These are phyloP conservation scores for Xiphorhynchus erythropygius DNA, from an alignment of 2,797 vertebrate species.

Conservation along the genomic window DNA sequence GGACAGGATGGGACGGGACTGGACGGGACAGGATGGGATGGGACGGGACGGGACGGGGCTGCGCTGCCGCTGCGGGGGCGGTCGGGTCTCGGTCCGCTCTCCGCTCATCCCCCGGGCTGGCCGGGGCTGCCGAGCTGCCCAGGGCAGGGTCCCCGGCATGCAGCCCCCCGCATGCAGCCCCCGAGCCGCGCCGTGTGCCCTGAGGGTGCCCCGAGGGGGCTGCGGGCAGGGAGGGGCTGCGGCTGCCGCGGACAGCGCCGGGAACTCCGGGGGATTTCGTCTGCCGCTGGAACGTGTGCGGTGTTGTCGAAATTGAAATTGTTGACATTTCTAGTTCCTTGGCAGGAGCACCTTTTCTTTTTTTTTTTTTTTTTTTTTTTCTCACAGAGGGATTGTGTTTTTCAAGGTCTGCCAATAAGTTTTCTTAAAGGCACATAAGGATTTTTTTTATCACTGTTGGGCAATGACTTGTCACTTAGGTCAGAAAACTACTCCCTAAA, in stretches of 20 bases:
- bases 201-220: not conserved
- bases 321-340: not conserved
- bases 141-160: not conserved
- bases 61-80: not conserved
- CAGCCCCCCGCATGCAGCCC: not conserved
- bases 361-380: too few relatives aligned
- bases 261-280: too few relatives aligned
- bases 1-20: not conserved
- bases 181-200: rapidly evolving
- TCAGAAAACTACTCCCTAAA: not conserved
- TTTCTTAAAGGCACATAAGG: not conserved
- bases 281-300: not conserved
- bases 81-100: not conserved
- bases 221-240: too few relatives aligned
- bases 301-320: not conserved
- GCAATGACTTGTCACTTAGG: not conserved
- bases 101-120: too few relatives aligned
- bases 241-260: not conserved
- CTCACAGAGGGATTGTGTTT: not conserved
- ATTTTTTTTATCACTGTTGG: not conserved
- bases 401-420: not conserved
- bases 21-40: not conserved
- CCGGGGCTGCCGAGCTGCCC: rapidly evolving
- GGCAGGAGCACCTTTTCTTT: not conserved
- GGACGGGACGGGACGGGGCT: not conserved